These are phyloP conservation scores for Tenebrosternarchus preto DNA, from an alignment of 2,113 vertebrate genomes.

Conservation along the genomic window DNA sequence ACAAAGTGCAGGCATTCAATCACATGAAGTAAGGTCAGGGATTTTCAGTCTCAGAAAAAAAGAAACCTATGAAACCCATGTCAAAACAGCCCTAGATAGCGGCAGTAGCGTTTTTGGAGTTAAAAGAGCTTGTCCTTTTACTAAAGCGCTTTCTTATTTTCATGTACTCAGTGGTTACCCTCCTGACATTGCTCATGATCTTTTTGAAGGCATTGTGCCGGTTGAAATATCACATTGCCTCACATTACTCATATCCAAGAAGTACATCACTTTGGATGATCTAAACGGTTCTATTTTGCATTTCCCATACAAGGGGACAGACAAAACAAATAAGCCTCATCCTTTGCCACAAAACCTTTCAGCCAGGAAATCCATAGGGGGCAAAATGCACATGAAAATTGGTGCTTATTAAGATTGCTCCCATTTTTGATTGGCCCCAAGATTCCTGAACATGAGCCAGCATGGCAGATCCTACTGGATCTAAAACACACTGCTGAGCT, in stretches of 20 bases:
- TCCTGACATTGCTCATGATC: conserved; percentile 6
- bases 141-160: conserved; percentile 13
- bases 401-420: neutral
- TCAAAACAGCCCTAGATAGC: conserved; percentile 4
- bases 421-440: conserved; percentile 7
- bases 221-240: conserved; percentile 11
- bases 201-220: neutral
- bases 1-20: neutral
- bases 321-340: conserved; percentile 14
- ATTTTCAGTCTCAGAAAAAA: conserved; percentile 6
- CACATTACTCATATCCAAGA: conserved; percentile 18
- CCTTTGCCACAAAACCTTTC: conserved; percentile 8
- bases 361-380: neutral
- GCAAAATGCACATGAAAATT: neutral
- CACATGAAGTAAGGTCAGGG: conserved; percentile 7
- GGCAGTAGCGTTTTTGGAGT: conserved; percentile 12
- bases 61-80: neutral
- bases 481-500: conserved; percentile 31
- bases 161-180: conserved; percentile 8
- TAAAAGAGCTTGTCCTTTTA: conserved; percentile 13
- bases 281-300: too few species aligned
- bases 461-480: conserved; percentile 25
- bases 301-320: too few species aligned
- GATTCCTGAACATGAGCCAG: neutral
- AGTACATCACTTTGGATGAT: conserved; percentile 10